phyloP scores from a whole-genome alignment of 2,113 vertebrate species.

The Drymodes brunneopygia region DNA sequence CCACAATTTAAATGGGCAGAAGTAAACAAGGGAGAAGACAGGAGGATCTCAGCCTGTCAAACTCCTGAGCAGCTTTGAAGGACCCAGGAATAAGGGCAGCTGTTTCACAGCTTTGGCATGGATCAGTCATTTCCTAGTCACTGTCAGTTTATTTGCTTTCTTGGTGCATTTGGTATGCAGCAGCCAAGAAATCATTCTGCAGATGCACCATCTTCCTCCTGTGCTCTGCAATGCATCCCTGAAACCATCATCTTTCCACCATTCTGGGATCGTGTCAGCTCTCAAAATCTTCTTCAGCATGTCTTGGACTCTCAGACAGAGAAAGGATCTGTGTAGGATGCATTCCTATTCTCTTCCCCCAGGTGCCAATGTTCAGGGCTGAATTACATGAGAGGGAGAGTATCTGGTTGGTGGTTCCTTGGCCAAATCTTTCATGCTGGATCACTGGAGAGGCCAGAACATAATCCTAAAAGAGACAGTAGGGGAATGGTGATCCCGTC shows the following conservation, averaged over 20 bases:
- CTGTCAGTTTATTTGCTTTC: not conserved
- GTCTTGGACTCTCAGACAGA: not conserved
- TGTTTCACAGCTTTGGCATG: not conserved
- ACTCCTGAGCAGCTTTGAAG: not conserved
- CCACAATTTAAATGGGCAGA: not conserved
- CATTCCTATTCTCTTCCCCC: not conserved
- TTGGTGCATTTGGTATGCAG: not conserved
- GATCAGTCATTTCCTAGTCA: not conserved
- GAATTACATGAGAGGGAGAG: not conserved
- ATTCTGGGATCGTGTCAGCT: not conserved
- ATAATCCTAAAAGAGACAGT: not conserved
- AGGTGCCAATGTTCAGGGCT: not conserved
- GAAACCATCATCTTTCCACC: not conserved
- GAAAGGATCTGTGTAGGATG: not conserved
- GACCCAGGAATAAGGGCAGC: not conserved
- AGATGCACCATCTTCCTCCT: fast-evolving
- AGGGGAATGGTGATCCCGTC: not conserved
- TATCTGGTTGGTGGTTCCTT: not conserved
- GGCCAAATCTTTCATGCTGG: not conserved
- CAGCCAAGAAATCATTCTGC: not conserved
- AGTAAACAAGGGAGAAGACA: not conserved
- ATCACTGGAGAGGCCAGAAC: not conserved
- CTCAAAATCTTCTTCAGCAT: not conserved
- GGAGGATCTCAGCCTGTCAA: not conserved
- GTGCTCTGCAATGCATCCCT: not conserved